A percentile compares a stretch with the other conserved stretches of the same genome.
Evolutionary conservation across 2,113 vertebrate genomes (phyloP).

Genomic region (Cottus gobio): DNA sequence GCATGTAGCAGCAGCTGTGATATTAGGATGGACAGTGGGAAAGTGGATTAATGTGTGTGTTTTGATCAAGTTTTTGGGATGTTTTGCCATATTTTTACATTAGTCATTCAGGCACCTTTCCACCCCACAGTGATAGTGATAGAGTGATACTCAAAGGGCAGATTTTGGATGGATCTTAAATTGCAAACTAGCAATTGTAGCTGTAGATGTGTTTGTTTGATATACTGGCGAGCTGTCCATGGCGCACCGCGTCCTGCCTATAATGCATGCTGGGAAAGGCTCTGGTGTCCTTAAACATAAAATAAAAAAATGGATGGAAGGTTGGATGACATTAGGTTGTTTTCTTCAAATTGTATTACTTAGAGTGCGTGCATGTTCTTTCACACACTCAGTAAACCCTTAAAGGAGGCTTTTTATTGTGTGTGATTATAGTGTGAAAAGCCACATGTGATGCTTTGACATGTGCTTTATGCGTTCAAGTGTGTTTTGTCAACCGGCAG

Average conservation of each 20-base stretch:
- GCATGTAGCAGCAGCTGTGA: not conserved
- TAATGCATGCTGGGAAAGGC: not conserved
- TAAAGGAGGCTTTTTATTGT: not conserved
- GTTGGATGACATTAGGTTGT: not conserved
- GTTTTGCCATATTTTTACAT: not conserved
- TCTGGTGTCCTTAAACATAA: not conserved
- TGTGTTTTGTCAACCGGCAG: constrained; percentile 34
- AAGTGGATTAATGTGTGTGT: not conserved
- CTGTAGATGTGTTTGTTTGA: constrained; percentile 1
- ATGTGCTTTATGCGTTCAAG: constrained; percentile 29
- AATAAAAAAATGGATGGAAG: constrained; percentile 2
- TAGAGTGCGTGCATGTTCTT: not conserved
- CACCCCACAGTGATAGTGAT: not conserved
- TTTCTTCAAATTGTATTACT: not conserved
- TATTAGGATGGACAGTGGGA: not conserved
- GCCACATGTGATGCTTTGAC: not conserved
- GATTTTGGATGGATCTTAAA: not conserved
- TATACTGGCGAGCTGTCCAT: not conserved
- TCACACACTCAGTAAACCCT: not conserved
- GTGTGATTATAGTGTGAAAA: constrained; percentile 4
- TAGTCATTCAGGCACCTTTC: not conserved
- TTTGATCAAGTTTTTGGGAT: not conserved
- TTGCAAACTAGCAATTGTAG: not conserved
- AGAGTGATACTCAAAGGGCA: not conserved
- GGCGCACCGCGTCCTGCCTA: not conserved